phyloP scores from a whole-genome alignment of 1,140 invertebrate genomes.

The Drosophila nikananu region DNA sequence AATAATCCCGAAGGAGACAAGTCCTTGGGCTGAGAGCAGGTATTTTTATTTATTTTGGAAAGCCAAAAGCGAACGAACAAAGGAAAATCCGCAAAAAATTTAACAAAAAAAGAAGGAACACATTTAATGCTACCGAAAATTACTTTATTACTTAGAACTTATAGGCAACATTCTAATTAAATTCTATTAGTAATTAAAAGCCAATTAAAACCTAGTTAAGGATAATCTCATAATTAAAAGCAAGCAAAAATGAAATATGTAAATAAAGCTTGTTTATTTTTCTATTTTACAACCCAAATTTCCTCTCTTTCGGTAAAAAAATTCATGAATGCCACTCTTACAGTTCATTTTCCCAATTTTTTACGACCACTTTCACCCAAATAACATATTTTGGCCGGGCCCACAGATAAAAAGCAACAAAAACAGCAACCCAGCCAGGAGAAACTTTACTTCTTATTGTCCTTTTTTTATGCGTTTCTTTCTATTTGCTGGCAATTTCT shows the following conservation, averaged over 20 bases:
- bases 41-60: conserved; percentile 28
- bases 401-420: conserved; percentile 17
- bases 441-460: conserved; percentile 58
- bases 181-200: not conserved
- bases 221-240: not conserved
- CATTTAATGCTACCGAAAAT: not conserved
- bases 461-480: conserved; percentile 48
- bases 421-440: not conserved
- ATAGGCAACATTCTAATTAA: too few species aligned
- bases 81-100: not conserved
- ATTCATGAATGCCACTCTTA: conserved; percentile 26
- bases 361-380: conserved; percentile 50
- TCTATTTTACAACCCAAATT: conserved; percentile 16
- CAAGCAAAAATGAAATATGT: conserved; percentile 8
- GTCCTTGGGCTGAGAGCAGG: conserved; percentile 4
- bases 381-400: conserved; percentile 43
- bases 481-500: conserved; percentile 70
- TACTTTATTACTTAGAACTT: not conserved
- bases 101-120: not conserved
- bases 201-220: not conserved
- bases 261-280: not conserved
- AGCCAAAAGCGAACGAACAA: not conserved
- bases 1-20: conserved; percentile 34
- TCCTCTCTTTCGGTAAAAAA: conserved; percentile 14
- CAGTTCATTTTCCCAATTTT: conserved; percentile 42